Percentiles rank a stretch among this genome's conserved stretches.
These are phyloP conservation scores for Pachyrhynchus sulphureomaculatus DNA, from an alignment of 1,140 invertebrate species.

Conservation along the genomic window DNA sequence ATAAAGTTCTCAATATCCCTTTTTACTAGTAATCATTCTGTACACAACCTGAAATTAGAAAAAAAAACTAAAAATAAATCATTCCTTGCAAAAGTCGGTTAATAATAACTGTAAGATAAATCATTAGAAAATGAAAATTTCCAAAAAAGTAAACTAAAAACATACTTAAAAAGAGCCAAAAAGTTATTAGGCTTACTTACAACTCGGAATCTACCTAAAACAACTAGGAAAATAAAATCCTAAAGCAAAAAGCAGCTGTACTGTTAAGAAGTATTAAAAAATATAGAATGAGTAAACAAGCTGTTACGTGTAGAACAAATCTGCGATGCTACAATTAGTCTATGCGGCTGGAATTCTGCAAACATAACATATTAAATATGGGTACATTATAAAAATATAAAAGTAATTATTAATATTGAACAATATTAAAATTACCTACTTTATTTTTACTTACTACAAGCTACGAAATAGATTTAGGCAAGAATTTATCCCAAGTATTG, in stretches of 20 bases:
- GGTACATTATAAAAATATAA: conserved; percentile 37
- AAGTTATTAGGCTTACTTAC: conserved; percentile 39
- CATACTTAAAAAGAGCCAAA: conserved; percentile 8
- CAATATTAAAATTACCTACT: conserved; percentile 36
- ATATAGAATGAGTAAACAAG: conserved; percentile 37
- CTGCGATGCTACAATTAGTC: conserved; percentile 50
- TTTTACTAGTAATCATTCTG: no score
- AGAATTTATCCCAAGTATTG: conserved; percentile 29
- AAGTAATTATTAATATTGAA: conserved; percentile 20
- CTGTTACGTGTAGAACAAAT: conserved; percentile 47
- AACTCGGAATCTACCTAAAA: conserved; percentile 28
- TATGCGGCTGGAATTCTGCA: conserved; percentile 49
- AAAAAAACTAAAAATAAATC: not conserved
- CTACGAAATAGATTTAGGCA: conserved; percentile 38
- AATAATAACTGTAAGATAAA: not conserved
- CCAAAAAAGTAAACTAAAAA: not conserved
- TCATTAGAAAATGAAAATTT: conserved; percentile 6
- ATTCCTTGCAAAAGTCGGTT: conserved; percentile 2
- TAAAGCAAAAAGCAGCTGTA: conserved; percentile 35
- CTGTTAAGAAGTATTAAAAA: conserved; percentile 30
- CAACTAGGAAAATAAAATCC: conserved; percentile 26
- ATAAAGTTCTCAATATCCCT: no score
- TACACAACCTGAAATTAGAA: not conserved
- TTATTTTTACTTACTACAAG: conserved; percentile 37
- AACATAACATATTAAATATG: conserved; percentile 49